Conservation (phyloP, 2,113 vertebrate species). For the Coreoperca whiteheadi region DNA sequence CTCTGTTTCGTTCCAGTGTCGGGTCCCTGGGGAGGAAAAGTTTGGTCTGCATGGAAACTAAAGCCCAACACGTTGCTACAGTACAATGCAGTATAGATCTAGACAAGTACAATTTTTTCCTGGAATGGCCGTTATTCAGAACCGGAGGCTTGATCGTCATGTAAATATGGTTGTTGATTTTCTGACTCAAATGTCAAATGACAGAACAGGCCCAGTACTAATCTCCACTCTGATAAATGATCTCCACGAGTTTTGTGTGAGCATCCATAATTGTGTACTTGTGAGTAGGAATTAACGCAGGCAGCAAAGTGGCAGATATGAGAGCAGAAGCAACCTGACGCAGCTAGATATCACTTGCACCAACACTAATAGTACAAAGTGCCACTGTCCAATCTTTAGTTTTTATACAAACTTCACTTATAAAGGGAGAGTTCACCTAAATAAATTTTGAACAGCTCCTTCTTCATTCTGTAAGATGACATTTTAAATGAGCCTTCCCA, state of each 20-base stretch:
- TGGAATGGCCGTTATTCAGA: not conserved
- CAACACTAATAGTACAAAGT: not conserved
- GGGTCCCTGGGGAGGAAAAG: conserved; percentile 61
- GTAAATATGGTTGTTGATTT: conserved; percentile 48
- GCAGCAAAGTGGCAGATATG: conserved; percentile 33
- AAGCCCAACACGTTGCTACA: conserved; percentile 29
- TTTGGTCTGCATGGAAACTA: conserved; percentile 55
- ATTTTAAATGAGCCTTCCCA: not conserved
- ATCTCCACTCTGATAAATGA: conserved; percentile 14
- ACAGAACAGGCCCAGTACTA: not conserved
- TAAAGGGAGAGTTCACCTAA: not conserved
- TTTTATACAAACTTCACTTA: not conserved
- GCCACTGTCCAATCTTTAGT: not conserved
- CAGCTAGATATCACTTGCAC: not conserved
- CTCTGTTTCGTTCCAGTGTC: conserved; percentile 61
- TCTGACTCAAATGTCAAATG: conserved; percentile 31
- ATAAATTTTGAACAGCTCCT: not conserved
- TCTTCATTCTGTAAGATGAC: not conserved
- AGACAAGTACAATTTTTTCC: conserved; percentile 14
- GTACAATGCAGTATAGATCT: conserved; percentile 48
- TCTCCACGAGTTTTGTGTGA: not conserved
- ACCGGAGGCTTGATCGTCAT: conserved; percentile 6
- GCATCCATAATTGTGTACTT: conserved; percentile 14
- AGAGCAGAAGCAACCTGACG: conserved; percentile 17
- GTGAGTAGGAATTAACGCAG: conserved; percentile 21